Conservation (phyloP, 2,888 invertebrate species). For the Brassicogethes aeneus region DNA sequence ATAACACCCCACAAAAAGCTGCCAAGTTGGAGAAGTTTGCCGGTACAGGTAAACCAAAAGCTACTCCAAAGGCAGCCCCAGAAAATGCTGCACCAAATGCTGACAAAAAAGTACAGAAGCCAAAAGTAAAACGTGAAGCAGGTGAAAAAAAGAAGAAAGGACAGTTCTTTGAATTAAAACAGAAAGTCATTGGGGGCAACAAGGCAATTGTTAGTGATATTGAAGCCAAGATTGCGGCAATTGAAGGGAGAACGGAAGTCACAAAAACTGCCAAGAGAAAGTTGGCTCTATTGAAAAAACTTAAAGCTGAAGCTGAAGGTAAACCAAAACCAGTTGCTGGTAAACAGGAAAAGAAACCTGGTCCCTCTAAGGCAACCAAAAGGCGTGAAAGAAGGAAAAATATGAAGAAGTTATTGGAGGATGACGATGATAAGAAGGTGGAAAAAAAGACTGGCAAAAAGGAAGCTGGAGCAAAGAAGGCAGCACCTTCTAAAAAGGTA, state of each 20-base stretch:
- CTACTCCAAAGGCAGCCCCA: neutral
- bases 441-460: conserved; percentile 5
- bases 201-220: conserved; percentile 12
- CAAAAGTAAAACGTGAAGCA: neutral
- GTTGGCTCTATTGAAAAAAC: conserved; percentile 12
- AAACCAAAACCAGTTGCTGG: neutral
- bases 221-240: conserved; percentile 15
- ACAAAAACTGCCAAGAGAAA: conserved; percentile 23
- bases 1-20: too few relatives aligned
- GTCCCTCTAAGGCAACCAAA: neutral
- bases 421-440: too few relatives aligned
- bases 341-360: neutral
- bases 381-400: conserved; percentile 1
- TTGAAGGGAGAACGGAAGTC: conserved; percentile 13
- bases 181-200: conserved; percentile 12
- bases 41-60: conserved; percentile 14
- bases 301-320: conserved; percentile 12
- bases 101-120: conserved; percentile 5
- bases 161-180: conserved; percentile 12
- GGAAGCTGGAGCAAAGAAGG: conserved; percentile 9
- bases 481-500: conserved; percentile 3
- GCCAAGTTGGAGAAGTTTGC: conserved; percentile 16
- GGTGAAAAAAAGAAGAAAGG: conserved; percentile 15
- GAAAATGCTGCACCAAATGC: neutral
- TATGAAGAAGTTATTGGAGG: too few relatives aligned